Conservation (phyloP, 2,113 vertebrate species). For the Strix aluco region DNA sequence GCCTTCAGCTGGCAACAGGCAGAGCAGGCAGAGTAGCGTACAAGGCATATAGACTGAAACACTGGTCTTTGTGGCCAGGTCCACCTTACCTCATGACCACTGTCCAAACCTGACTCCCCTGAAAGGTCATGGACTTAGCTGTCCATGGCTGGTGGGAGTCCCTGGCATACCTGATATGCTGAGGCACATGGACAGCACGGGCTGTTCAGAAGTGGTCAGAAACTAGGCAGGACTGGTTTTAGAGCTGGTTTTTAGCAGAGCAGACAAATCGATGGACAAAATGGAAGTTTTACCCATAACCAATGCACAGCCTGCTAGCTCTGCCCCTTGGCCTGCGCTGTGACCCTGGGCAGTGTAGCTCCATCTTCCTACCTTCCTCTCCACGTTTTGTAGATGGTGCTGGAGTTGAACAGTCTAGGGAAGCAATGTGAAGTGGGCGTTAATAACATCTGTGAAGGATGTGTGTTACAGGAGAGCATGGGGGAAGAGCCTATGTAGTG, state of each 20-base stretch:
- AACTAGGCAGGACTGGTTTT: neutral
- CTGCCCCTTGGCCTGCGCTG: neutral
- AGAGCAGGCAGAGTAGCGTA: neutral
- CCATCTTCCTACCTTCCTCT: neutral
- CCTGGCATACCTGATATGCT: rapidly evolving
- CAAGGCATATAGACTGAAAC: neutral
- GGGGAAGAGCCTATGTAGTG: neutral
- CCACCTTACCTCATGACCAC: neutral
- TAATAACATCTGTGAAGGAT: neutral
- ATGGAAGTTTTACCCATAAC: neutral
- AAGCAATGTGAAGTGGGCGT: neutral
- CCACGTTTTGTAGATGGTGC: neutral
- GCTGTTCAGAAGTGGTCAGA: neutral
- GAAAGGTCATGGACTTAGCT: neutral
- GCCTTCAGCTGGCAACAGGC: neutral
- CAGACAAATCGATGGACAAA: neutral
- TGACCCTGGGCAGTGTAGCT: rapidly evolving
- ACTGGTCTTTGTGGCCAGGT: neutral
- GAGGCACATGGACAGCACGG: rapidly evolving
- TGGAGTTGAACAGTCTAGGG: neutral
- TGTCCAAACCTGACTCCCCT: neutral
- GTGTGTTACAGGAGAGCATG: too few species aligned
- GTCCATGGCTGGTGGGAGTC: neutral
- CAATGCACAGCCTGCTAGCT: neutral
- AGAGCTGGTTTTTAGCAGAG: neutral